Base-by-base conservation (phyloP, 2,113 vertebrate species). In the Muntiacus muntjak region DNA sequence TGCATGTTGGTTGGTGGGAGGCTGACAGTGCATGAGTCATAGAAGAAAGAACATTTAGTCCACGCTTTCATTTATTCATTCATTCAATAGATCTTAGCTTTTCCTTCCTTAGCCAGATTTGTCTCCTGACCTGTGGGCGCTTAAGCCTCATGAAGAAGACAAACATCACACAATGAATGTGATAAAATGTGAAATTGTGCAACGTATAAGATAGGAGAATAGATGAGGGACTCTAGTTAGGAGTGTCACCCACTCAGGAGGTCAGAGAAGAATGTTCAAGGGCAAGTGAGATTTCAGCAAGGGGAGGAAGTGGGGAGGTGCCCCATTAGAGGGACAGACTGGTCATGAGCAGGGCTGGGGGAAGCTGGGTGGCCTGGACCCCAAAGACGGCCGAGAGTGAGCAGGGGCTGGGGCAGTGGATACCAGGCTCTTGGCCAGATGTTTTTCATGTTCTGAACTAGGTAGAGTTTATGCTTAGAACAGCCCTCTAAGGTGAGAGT, bases 221-320 rank as follows among this genome's bases (percentile, higher is more conserved):
- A 58, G 60, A 5, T 13, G 10, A 40, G n/a, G 33, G 11, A 17
- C 1, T 36, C 23, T 4, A 43, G 28, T 28, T 30, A 43, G 67
- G 14, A 52, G 16, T 40, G 40, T 43, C 12, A 7, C 14, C 1
- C 10, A 9, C 47, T 19, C 71, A 23, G 13, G 36, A 30, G 52
- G 30, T n/a, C 21, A 55, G 40, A 33, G 28, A 36, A 17, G 50
- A n/a, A 1, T 33, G n/a, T n/a, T 10, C 12, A 12, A 14, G 25
- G 13, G 19, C 57, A 14, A 26, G 40, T 14, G 40, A 57, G 47
- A 7, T 23, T 4, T 52, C 23, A 21, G 15, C 19, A 60, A 23
- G 7, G 0, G 21, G 16, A 47, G 2, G 85, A 14, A 64, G 4
- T 14, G n/a, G 4, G 9, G 5, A 58, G 21, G 21, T 2, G 8